Evolutionary conservation across 2,113 vertebrate genomes (phyloP).

Genomic region (Smithornis capensis): DNA sequence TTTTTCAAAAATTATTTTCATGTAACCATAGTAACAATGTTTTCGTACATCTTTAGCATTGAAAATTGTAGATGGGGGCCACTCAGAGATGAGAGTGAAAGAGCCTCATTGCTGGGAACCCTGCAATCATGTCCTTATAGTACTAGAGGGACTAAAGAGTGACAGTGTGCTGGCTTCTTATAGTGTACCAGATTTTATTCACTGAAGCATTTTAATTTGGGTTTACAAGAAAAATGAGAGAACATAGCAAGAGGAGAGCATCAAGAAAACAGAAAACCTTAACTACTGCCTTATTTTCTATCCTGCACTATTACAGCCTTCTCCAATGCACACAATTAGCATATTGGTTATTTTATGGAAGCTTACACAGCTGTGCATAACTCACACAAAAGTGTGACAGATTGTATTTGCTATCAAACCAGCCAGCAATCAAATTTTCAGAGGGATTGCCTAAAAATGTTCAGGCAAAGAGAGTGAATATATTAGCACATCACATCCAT

Average conservation of each 20-base stretch:
- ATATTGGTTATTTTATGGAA: background rate
- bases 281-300: background rate
- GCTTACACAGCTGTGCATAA: background rate
- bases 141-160: background rate
- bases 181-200: background rate
- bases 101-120: background rate
- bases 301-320: background rate
- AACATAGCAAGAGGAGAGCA: background rate
- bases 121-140: background rate
- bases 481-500: background rate
- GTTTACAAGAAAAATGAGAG: background rate
- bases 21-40: background rate
- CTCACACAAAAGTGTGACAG: background rate
- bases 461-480: background rate
- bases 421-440: conserved; percentile 15
- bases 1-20: background rate
- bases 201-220: background rate
- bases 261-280: background rate
- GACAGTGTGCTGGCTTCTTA: background rate
- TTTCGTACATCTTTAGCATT: background rate
- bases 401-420: conserved; percentile 32
- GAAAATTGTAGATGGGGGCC: background rate
- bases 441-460: conserved; percentile 3
- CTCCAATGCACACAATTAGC: background rate
- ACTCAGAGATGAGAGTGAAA: background rate